Evolutionary conservation across 2,113 vertebrate species (phyloP).

Genomic region (Pleuronectes platessa): DNA sequence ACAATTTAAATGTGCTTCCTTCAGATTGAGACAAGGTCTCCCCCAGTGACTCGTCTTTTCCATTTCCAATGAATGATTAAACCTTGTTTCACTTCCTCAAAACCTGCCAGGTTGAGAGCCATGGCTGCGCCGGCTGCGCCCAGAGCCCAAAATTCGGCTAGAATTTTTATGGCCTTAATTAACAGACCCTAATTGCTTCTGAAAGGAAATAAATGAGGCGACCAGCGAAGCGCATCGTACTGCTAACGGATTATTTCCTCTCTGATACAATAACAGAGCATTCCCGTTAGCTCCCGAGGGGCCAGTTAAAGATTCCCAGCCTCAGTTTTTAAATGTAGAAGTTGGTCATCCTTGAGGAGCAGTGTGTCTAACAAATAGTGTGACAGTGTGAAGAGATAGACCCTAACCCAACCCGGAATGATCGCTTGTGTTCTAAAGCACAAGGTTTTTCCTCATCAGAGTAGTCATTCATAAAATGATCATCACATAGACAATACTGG

Average conservation of each 20-base stretch:
- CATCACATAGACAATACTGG: constrained; percentile 45
- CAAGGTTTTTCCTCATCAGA: constrained; percentile 53
- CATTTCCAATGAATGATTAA: constrained; percentile 70
- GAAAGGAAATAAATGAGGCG: constrained; percentile 68
- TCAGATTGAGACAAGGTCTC: constrained; percentile 59
- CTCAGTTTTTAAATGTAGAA: constrained; percentile 48
- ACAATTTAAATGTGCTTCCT: constrained; percentile 39
- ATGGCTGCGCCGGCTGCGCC: constrained; percentile 37
- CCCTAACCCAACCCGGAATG: too few species aligned
- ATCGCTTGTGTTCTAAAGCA: not conserved
- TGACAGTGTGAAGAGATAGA: constrained; percentile 32
- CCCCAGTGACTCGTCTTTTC: constrained; percentile 55
- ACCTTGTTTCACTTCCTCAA: constrained; percentile 66
- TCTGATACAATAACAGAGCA: constrained; percentile 74
- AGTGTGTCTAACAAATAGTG: constrained; percentile 24
- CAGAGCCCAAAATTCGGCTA: constrained; percentile 30
- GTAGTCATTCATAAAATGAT: constrained; percentile 56
- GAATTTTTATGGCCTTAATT: constrained; percentile 67
- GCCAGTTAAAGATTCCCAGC: constrained; percentile 48
- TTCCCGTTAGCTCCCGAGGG: constrained; percentile 55
- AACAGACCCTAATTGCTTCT: constrained; percentile 74
- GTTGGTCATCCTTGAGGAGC: constrained; percentile 25
- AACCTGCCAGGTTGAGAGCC: constrained; percentile 57
- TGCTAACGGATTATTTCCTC: constrained; percentile 75
- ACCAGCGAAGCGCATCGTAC: constrained; percentile 68